Evolutionary conservation across 1,140 invertebrate genomes (phyloP).

Genomic region (Aphidius ervi): DNA sequence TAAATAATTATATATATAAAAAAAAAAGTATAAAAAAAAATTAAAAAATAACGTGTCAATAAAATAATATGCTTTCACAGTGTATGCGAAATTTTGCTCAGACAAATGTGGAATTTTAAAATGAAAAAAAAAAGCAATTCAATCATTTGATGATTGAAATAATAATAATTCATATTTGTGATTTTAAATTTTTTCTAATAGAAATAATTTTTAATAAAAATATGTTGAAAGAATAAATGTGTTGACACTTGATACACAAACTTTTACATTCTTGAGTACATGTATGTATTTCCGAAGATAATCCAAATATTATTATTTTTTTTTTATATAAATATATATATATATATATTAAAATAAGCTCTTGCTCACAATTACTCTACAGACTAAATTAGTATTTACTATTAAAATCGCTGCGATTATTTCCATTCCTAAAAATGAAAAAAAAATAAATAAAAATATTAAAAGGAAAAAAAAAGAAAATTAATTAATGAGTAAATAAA

Average conservation of each 20-base stretch:
- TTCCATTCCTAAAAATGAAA: constrained; percentile 8
- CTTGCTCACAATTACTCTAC: constrained; percentile 43
- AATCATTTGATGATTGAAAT: too few species aligned
- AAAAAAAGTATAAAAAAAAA: too few species aligned
- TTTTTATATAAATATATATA: too few species aligned
- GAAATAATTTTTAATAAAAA: not conserved
- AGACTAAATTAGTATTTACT: constrained; percentile 30
- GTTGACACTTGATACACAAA: constrained; percentile 1
- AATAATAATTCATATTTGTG: not conserved
- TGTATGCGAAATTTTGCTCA: too few species aligned
- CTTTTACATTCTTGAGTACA: constrained; percentile 18
- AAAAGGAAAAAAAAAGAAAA: constrained; percentile 24
- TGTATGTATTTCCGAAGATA: constrained; percentile 28
- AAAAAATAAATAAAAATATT: constrained; percentile 39
- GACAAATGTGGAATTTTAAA: too few species aligned
- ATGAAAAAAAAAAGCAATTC: too few species aligned
- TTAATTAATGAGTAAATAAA: constrained; percentile 35
- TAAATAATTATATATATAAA: too few species aligned
- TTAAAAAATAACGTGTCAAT: too few species aligned
- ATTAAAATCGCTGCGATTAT: too few species aligned
- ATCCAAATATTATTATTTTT: constrained; percentile 28
- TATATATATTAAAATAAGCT: constrained; percentile 31
- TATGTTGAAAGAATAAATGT: constrained; percentile 4
- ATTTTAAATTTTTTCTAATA: constrained; percentile 2
- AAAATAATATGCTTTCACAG: too few species aligned